Base-by-base conservation (phyloP, 2,888 invertebrate genomes). In the Meiosimyza platycephala region DNA sequence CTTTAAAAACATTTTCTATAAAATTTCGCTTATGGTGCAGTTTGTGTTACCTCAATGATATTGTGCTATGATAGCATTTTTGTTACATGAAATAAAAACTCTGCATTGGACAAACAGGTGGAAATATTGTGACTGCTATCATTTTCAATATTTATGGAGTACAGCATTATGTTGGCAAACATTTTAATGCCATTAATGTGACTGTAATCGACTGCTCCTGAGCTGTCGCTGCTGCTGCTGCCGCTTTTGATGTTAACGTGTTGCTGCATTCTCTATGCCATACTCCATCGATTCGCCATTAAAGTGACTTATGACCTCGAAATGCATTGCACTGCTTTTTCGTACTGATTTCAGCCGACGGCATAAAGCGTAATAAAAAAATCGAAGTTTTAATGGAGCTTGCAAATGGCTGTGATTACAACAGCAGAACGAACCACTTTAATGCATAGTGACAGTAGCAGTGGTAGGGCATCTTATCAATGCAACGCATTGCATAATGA, bases 401-500 rank as follows among this genome's bases (percentile, higher is more conserved):
- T 74, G 50, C 65, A 69, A 72, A 55, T 66, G 71, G 63, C 73
- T 71, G 73, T 76, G 77, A 76, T 76, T 78, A 76, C 76, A 76
- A 71, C 71, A 60, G 22, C 71, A 73, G 51, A 59, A 60, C 48
- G 51, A 55, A 57, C 48, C 72, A 75, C 40, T 40, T 40, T 40
- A 40, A 40, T 9, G 40, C 40, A 40, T 40, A 1, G 28, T 9
- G 28, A 72, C 66, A 76, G 74, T 67, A 70, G 55, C 50, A 75
- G 40, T 63, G 16, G 48, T 18, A 18, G 13, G 64, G 51, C 22
- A 50, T 22, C 64, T 64, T 64, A 64, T 64, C 64, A 64, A 64
- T 71, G 76, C 72, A 74, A 72, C 57, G 72, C 74, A 72, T 75
- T 73, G 72, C 73, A 74, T 79, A 79, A 79, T 79, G 76, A 79